A percentile compares a stretch with the other conserved stretches of the same genome.
These are phyloP conservation scores for Drosophila bifasciata DNA, from an alignment of 1,140 invertebrate genomes.

Conservation along the genomic window DNA sequence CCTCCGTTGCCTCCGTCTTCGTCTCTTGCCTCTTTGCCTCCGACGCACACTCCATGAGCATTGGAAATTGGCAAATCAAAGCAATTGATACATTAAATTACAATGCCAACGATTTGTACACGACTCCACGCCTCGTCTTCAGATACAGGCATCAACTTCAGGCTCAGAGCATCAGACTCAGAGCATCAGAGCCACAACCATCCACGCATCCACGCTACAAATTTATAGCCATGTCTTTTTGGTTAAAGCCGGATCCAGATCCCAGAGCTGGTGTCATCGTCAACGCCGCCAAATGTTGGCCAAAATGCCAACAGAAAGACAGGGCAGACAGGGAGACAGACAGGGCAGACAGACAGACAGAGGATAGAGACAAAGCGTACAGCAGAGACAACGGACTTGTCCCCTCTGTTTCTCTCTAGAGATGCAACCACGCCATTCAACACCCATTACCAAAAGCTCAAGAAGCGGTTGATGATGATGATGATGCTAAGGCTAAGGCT, in stretches of 20 bases:
- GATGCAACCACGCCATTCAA: conserved; percentile 35
- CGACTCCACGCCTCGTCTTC: conserved; percentile 75
- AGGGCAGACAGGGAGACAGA: conserved; percentile 17
- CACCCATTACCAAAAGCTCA: conserved; percentile 54
- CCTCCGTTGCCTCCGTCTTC: conserved; percentile 40
- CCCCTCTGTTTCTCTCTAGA: background rate
- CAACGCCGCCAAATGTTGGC: conserved; percentile 51
- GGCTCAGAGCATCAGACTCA: background rate
- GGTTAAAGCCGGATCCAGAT: conserved; percentile 19
- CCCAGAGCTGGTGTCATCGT: conserved; percentile 67
- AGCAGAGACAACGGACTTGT: conserved; percentile 14
- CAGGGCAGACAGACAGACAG: conserved; percentile 4
- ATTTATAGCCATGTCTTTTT: conserved; percentile 63
- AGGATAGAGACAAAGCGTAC: conserved; percentile 18
- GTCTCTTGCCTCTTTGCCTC: conserved; percentile 28
- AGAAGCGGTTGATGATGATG: conserved; percentile 23
- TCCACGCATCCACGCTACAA: conserved; percentile 68
- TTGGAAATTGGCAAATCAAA: conserved; percentile 81
- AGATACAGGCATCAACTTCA: conserved; percentile 6
- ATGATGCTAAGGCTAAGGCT: too few species aligned
- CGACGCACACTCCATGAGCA: conserved; percentile 57
- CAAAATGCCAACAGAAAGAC: conserved; percentile 60
- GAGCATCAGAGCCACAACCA: conserved; percentile 28
- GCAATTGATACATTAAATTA: conserved; percentile 83
- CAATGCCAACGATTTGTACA: conserved; percentile 82